Evolutionary conservation across 2,113 vertebrate species (phyloP), one percentile per base, ranked within the genome.

Genomic region (Indicator indicator): DNA sequence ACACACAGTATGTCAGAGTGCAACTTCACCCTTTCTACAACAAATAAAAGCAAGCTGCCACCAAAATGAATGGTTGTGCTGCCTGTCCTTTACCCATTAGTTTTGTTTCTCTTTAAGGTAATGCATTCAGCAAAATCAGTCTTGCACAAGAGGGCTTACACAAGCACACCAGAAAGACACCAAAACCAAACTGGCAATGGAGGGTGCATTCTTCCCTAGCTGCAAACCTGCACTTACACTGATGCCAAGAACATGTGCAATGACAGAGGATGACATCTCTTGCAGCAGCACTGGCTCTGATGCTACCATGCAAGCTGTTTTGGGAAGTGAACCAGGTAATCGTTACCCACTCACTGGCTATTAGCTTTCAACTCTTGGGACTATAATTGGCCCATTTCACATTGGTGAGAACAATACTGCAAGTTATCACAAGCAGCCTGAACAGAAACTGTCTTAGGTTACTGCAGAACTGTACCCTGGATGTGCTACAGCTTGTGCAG

Each of bases 211-310:
- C 56, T 17, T 17, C 18, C 32, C 11, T 0, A 52, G 80, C 69
- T 33, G 30, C 5, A 4, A 42, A 60, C 16, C 44, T 16, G 68
- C 44, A 50, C 46, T 24, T 10, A 2, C 30, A 27, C 32, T 19
- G 30, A 33, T 16, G 38, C 7, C 3, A 1, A 23, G 30, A 0
- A 0, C 81, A 11, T 11, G 12, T 12, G 4, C n/a, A 2, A 11
- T 0, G 27, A 16, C 13, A 40, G 27, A 36, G 33, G 60, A 36
- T 15, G 64, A 13, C 60, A 42, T 1, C 72, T 72, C 75, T 36
- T 5, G 60, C 86, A 59, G 79, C 72, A 40, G 50, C 10, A 33
- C 38, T 8, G 30, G 17, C 12, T 69, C 58, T 30, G 17, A 6
- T 0, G 0, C 16, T 7, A 20, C 54, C 42, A 9, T 0, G 16